Base-by-base conservation (phyloP, 30 jellyfish, hydroid and myxozoan species). In the Rhopilema esculentum region DNA sequence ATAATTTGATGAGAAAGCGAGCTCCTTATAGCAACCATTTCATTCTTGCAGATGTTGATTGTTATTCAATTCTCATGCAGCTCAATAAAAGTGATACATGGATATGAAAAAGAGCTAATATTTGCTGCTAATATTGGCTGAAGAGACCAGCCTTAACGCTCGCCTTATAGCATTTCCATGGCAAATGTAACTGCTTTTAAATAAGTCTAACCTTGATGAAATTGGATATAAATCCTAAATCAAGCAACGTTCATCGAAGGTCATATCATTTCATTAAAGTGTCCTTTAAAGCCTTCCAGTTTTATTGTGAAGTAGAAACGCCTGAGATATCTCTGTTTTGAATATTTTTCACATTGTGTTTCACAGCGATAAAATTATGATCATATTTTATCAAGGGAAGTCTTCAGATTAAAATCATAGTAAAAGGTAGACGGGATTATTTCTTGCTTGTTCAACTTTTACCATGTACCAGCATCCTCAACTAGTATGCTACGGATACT, bases 1-100 rank as follows among this genome's bases (percentile, higher is more conserved):
- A 85, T 75, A 22, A 25, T 61, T 72, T 64, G 62, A 72, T 31
- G 51, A 32, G 78, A 18, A 31, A 32, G 78, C 77, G 33, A 27
- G 23, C 94, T 73, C 17, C 30, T 29, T 85, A 74, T 75, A 62
- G 94, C 86, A 74, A 74, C 84, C 28, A 48, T 75, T 30, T 17
- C 65, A 66, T 20, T n/a, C 32, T 6, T 19, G 79, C 94, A 85
- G 86, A 85, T 85, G 94, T 64, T 85, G 74, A 66, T 73, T 31
- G 88, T 75, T 79, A 66, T 52, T 72, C 85, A 85, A 85, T 74
- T 85, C 94, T 26, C 94, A 85, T 74, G 72, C 64, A 74, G 30
- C 32, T 66, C 53, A 85, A 85, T 85, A 30, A 67, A 85, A 85
- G 66, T 1, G 83, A 8, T 48, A 85, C 94, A 74, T 57, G 32